Evolutionary conservation across 37 sponge, comb jelly and placozoan genomes (phyloP), one percentile per base, ranked within the genome.

Genomic region (Aplysina aerophoba): DNA sequence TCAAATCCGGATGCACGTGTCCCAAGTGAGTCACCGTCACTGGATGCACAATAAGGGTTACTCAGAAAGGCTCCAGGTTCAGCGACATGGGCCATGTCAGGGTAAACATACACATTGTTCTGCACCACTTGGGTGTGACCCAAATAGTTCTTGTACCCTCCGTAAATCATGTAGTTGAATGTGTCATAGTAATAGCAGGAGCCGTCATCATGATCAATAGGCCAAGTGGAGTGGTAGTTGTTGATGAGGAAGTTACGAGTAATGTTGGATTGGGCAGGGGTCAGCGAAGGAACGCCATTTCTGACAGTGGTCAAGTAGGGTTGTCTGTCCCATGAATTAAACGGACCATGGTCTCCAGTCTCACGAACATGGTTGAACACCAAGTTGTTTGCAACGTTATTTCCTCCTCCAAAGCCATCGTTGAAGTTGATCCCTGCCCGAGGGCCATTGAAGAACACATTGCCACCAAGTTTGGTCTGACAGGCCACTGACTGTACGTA

Each of bases 151-250:
- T 89, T 89, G 59, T 75, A 79, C 13, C 90, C 90, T 40, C 90
- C 90, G 54, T 85, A 89, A 0, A 89, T 86, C 55, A 89, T 27
- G 80, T 81, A 83, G 61, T 89, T 89, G 69, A 66, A 80, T n/a
- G 73, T 85, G 75, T 89, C 86, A n/a, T 57, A 41, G 73, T 85
- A 89, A 59, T 89, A 83, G 68, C 86, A 85, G 37, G 84, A 83
- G 17, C 90, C 90, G 59, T 89, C 90, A 59, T 89, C 90, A 36
- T 89, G 90, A 59, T 89, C 90, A 85, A 89, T 60, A 22, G 84
- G 85, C 82, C 84, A 89, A 8, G 56, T 67, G 17, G 86, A 79
- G 60, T 89, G 89, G 62, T 89, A 83, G 63, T 80, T 85, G 59
- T 80, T 89, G 64, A 89, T 77, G 54, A 89, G 20, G 75, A 86